Conservation (phyloP, 2,113 vertebrate species). For the Nyctibius bracteatus region DNA sequence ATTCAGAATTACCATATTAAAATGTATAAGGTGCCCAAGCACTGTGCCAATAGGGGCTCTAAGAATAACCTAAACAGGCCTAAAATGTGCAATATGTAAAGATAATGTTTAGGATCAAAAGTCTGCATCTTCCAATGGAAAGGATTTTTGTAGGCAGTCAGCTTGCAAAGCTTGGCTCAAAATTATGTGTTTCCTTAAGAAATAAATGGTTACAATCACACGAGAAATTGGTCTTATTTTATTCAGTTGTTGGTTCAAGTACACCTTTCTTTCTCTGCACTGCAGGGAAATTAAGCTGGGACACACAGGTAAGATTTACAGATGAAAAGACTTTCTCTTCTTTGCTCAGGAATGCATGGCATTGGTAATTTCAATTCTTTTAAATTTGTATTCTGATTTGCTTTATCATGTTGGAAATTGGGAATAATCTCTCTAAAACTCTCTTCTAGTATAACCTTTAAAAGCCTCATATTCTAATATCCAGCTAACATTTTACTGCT, state of each 20-base stretch:
- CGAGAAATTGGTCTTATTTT: not conserved
- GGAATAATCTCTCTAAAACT: not conserved
- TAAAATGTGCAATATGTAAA: accelerated
- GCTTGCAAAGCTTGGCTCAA: not conserved
- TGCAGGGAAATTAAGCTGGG: not conserved
- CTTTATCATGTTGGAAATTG: not conserved
- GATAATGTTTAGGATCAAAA: not conserved
- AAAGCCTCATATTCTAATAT: not conserved
- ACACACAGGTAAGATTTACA: not conserved
- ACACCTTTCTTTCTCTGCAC: not conserved
- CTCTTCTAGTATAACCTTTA: not conserved
- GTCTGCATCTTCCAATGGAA: accelerated
- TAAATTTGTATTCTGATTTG: not conserved
- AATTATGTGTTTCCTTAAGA: not conserved
- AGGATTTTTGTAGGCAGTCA: not conserved
- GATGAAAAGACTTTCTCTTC: not conserved
- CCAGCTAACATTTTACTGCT: not conserved
- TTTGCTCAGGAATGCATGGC: not conserved
- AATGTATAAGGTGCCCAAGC: not conserved
- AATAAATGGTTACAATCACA: not conserved
- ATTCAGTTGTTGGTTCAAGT: not conserved
- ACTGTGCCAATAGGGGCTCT: not conserved
- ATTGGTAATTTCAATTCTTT: not conserved
- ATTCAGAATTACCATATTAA: not conserved
- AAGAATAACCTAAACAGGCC: not conserved